Conservation (phyloP, 64 coral and sea anemone species). For the Porites lutea region DNA sequence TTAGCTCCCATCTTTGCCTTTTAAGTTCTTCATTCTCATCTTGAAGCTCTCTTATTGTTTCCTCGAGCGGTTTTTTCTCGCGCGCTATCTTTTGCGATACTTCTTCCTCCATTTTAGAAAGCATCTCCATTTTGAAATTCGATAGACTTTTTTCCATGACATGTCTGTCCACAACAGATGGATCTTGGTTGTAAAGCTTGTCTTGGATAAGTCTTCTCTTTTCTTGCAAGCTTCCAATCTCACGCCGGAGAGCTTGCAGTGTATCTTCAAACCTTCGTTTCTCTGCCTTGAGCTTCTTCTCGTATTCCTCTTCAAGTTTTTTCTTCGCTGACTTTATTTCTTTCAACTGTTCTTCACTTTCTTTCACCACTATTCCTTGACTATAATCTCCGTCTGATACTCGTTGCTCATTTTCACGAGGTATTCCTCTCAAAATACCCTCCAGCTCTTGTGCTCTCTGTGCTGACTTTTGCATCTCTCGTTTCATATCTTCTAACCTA, state of each 20-base stretch:
- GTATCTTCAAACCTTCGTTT: slow-evolving; percentile 91
- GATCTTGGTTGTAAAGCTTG: slow-evolving; percentile 84
- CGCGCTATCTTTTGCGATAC: slow-evolving; percentile 68
- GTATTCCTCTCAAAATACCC: slow-evolving; percentile 7
- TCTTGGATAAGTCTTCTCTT: slow-evolving; percentile 95
- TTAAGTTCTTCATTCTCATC: slow-evolving; percentile 84
- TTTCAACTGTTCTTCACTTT: not conserved
- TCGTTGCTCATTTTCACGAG: not conserved
- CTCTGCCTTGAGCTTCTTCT: slow-evolving; percentile 73
- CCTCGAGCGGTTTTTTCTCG: slow-evolving; percentile 83
- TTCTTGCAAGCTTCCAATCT: slow-evolving; percentile 85
- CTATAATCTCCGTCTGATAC: slow-evolving; percentile 1
- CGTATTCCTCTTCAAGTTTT: slow-evolving; percentile 84
- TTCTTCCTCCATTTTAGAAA: slow-evolving; percentile 89
- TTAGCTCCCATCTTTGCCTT: slow-evolving; percentile 81
- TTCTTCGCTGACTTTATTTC: slow-evolving; percentile 57
- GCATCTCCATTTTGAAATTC: slow-evolving; percentile 88
- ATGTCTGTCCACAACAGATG: slow-evolving; percentile 54
- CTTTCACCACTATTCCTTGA: not conserved
- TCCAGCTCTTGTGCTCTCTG: slow-evolving; percentile 72
- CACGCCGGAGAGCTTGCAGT: slow-evolving; percentile 67
- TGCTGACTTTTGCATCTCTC: slow-evolving; percentile 56
- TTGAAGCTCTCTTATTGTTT: slow-evolving; percentile 77
- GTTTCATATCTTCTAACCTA: slow-evolving; percentile 63
- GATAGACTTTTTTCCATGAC: slow-evolving; percentile 89